Evolutionary conservation across 2,113 vertebrate genomes (phyloP).

Genomic region (Zonotrichia leucophrys): DNA sequence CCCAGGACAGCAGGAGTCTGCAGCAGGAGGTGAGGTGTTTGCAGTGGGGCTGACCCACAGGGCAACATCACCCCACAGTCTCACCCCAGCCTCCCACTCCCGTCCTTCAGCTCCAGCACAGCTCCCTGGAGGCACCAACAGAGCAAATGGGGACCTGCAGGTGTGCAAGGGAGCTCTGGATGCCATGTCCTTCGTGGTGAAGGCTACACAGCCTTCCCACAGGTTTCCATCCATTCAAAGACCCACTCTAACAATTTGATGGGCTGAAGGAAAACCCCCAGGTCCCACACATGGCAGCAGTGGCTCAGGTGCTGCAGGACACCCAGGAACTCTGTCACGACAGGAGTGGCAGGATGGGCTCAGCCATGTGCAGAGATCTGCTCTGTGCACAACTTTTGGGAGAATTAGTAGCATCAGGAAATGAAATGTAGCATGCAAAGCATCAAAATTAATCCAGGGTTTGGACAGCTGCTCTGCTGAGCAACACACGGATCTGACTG

Average conservation of each 20-base stretch:
- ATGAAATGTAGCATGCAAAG: neutral
- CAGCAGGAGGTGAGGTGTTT: neutral
- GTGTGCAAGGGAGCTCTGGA: neutral
- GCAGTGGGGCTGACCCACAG: neutral
- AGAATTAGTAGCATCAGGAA: neutral
- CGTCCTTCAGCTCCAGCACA: neutral
- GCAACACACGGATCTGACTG: neutral
- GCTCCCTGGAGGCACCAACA: neutral
- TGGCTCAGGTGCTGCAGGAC: neutral
- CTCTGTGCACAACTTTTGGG: neutral
- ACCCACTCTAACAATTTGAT: neutral
- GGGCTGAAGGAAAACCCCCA: neutral
- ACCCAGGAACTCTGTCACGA: accelerated
- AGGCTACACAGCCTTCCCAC: neutral
- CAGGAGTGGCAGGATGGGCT: accelerated
- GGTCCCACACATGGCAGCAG: neutral
- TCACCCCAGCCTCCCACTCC: neutral
- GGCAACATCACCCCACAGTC: neutral
- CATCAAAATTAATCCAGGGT: neutral
- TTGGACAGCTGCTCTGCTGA: neutral
- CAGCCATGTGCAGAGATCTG: accelerated
- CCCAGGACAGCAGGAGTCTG: accelerated
- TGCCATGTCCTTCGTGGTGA: accelerated
- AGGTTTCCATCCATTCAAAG: neutral
- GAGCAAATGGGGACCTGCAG: neutral